Conservation (phyloP, 2,113 vertebrate genomes). For the Burhinus oedicnemus region DNA sequence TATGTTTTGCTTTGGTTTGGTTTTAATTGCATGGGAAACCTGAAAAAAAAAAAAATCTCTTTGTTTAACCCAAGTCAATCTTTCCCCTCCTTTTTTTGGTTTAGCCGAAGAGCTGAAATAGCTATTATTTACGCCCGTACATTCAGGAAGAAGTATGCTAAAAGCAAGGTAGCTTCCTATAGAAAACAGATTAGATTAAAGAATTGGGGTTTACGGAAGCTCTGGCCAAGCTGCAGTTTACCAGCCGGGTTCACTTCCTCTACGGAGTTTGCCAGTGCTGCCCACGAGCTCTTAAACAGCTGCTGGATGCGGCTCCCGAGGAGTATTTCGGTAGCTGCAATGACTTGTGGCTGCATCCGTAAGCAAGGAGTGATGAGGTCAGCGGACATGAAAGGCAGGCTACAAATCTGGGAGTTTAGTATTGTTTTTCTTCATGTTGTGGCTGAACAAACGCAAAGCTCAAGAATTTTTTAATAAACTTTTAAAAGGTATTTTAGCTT, state of each 20-base stretch:
- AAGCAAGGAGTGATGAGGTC: not conserved
- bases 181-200: not conserved
- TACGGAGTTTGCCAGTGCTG: fast-evolving
- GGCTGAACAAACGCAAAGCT: not conserved
- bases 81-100: not conserved
- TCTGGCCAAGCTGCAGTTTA: not conserved
- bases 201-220: not conserved
- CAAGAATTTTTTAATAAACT: not conserved
- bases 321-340: not conserved
- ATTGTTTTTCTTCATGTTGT: not conserved
- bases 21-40: constrained; percentile 8
- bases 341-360: not conserved
- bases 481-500: not conserved
- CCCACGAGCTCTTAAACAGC: not conserved
- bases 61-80: not conserved
- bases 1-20: not conserved
- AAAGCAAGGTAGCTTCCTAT: not conserved
- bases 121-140: not conserved
- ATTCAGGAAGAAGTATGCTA: not conserved
- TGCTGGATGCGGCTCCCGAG: not conserved
- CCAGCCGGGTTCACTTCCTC: not conserved
- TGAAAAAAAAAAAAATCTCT: not conserved
- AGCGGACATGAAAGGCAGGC: not conserved
- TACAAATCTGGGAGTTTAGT: not conserved
- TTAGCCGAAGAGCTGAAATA: not conserved